These are phyloP conservation scores for Phrixothrix hirtus DNA, from an alignment of 2,888 invertebrate species.

Conservation along the genomic window DNA sequence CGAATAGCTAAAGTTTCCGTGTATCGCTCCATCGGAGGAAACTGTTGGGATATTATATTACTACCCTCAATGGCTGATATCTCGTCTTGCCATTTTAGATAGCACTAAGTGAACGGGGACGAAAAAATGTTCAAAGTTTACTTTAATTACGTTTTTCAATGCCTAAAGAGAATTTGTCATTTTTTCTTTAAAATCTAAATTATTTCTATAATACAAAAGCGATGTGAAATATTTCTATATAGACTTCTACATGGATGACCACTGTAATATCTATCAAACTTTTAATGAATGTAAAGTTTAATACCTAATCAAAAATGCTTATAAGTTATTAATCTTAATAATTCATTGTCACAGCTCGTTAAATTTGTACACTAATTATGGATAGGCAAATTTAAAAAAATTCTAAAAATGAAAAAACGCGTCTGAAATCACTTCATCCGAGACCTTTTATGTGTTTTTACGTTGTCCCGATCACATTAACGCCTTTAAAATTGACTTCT, in stretches of 20 bases:
- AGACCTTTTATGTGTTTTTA: too few relatives aligned
- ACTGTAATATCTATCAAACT: neutral
- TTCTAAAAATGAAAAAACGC: too few relatives aligned
- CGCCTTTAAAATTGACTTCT: too few relatives aligned
- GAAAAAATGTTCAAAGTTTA: too few relatives aligned
- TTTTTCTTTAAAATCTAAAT: too few relatives aligned
- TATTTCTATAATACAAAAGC: too few relatives aligned
- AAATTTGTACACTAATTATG: neutral
- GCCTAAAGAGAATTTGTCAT: too few relatives aligned
- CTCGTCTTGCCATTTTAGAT: conserved; percentile 27
- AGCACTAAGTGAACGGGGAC: conserved; percentile 10
- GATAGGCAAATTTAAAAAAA: too few relatives aligned
- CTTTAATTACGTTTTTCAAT: neutral
- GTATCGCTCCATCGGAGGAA: conserved; percentile 44
- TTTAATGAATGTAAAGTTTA: neutral
- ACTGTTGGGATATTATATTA: conserved; percentile 37
- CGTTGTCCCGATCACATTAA: too few relatives aligned
- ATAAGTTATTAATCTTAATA: neutral
- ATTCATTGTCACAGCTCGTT: neutral
- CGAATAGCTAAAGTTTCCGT: conserved; percentile 53
- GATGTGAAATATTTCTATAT: too few relatives aligned
- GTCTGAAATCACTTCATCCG: too few relatives aligned
- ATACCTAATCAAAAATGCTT: neutral
- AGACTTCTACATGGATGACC: neutral
- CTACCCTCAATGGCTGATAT: conserved; percentile 23